Evolutionary conservation across 2,113 vertebrate genomes (phyloP), one percentile per base, ranked within the genome.

Genomic region (Lipophrys pholis): DNA sequence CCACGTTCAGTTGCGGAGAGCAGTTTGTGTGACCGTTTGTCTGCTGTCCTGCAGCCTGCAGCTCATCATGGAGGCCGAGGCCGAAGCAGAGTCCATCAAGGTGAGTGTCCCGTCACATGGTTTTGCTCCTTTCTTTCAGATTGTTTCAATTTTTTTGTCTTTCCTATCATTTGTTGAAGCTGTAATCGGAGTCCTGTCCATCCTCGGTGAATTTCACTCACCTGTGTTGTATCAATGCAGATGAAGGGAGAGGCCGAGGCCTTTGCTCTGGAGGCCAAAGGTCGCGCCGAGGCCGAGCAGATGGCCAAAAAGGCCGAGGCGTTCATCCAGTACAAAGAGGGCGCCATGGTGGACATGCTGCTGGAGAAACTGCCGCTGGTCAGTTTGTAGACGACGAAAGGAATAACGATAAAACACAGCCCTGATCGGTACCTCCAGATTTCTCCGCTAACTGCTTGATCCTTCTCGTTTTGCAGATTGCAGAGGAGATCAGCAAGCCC

Each of bases 341-440:
- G 95, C 2, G 96, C 96, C 65, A 96, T 97, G 91, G 94, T 97
- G 78, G 96, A 97, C 79, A 95, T 98, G 96, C 91, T 98, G 87
- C 93, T 98, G 74, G 95, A 96, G 92, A 96, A 95, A 73, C 92
- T 98, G 73, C 96, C 96, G 0, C 76, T 96, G 95, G 96, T 97
- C 45, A 86, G 93, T 30, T 30, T 30, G 21, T 30, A 30, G 2
- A 2, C 21, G 21, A 30, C 21, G 21, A 30, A 30, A 30, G 21
- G 21, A 30, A 30, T 30, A 2, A 4, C 2, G 21, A 30, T 30
- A 30, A 30, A 30, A 30, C 21, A 4, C 21, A 30, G 2, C 4
- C 21, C 21, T 30, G 21, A 30, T 30, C 21, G 4, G 21, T 4
- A 4, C 2, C 21, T 2, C 21, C 2, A 30, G 21, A 30, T 30